Evolutionary conservation across 2,113 vertebrate species (phyloP), one percentile per base, ranked within the genome.

Genomic region (Ictalurus punctatus): DNA sequence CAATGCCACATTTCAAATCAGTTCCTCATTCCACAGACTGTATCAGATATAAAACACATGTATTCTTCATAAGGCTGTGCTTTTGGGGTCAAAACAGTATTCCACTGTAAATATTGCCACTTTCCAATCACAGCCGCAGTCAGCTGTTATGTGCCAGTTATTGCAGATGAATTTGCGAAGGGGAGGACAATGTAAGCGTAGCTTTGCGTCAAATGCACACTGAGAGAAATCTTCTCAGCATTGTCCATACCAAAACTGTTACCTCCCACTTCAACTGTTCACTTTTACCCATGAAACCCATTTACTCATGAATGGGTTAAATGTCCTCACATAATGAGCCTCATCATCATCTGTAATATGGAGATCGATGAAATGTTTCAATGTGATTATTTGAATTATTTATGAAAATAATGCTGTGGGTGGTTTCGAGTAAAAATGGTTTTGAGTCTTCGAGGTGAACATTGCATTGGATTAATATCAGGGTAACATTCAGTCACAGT

Each of bases 281-380:
- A 85, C 58, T n/a, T 87, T n/a, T 25, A 40, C 52, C 58, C 69
- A 67, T 86, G 71, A 40, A 40, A 76, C 73, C n/a, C 67, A 48
- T 61, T 81, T 56, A 76, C 89, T 89, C 71, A 94, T 92, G 89
- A 94, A 93, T 93, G 94, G 93, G 93, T 94, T 91, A 88, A 92
- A 93, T 82, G 86, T 56, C 88, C 84, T 91, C 92, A 85, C 19
- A 82, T n/a, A 82, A 48, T 52, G 65, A n/a, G 92, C 89, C 92
- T 93, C 27, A 87, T 91, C 54, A 30, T 17, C 13, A 88, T 92
- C 90, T 83, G 91, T 93, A 71, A 91, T 91, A 89, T 90, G 86
- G 90, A 87, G 65, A 89, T 13, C 44, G 61, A 54, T 40, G 1
- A 84, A 44, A 58, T 89, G 65, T 86, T 74, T 30, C 27, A 56